phyloP scores from a whole-genome alignment of 2,888 invertebrate genomes.

The Phortica magna region DNA sequence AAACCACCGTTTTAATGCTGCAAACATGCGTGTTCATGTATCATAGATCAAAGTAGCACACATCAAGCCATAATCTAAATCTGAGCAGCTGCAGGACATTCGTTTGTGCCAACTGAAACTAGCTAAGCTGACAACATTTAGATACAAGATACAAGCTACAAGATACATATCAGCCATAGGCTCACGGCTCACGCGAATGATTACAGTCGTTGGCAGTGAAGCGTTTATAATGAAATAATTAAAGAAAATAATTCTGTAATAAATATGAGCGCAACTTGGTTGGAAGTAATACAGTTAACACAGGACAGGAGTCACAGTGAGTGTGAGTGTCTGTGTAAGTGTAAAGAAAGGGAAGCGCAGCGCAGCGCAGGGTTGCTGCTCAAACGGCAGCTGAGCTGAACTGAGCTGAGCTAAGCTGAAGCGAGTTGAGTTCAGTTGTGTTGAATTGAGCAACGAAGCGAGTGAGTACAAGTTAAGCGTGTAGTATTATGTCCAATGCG shows the following conservation, averaged over 20 bases:
- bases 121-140: not conserved
- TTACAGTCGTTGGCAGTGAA: conserved; percentile 54
- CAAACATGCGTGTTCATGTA: conserved; percentile 11
- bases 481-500: not conserved
- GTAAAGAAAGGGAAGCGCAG: not conserved
- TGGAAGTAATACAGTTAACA: conserved; percentile 20
- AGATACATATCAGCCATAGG: not conserved
- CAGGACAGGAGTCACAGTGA: not conserved
- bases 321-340: not conserved
- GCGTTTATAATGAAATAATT: conserved; percentile 61
- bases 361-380: not conserved
- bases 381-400: not conserved
- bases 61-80: conserved; percentile 3
- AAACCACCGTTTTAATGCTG: no score
- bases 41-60: conserved; percentile 29
- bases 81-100: conserved; percentile 25
- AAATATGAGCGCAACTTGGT: conserved; percentile 23
- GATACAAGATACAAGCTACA: not conserved
- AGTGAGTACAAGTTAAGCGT: not conserved
- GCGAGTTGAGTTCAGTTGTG: not conserved
- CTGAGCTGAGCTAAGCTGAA: not conserved
- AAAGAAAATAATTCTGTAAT: conserved; percentile 28
- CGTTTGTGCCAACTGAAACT: not conserved
- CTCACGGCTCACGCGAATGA: conserved; percentile 3
- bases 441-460: not conserved